phyloP scores from a whole-genome alignment of 2,113 vertebrate species.

The Dendrocopos noguchii region DNA sequence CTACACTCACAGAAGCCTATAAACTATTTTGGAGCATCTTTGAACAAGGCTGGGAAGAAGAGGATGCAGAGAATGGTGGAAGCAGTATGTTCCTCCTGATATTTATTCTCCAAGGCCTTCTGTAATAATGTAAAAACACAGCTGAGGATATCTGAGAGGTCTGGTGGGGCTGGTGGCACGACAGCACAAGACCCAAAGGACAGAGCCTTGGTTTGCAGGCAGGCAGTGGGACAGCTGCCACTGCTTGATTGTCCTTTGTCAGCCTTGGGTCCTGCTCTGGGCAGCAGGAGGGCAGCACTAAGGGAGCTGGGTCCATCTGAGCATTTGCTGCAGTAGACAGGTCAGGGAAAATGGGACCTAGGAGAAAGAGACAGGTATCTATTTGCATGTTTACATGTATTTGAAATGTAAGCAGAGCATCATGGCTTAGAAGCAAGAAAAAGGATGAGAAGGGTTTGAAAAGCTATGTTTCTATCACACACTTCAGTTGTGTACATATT shows the following conservation, averaged over 20 bases:
- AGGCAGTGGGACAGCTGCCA: neutral
- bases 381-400: neutral
- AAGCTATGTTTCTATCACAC: neutral
- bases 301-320: accelerated
- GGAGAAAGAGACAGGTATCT: neutral
- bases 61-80: neutral
- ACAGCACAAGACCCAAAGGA: neutral
- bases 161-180: neutral
- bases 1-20: neutral
- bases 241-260: neutral
- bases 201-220: neutral
- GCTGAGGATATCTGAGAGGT: neutral
- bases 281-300: neutral
- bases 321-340: neutral
- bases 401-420: neutral
- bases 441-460: neutral
- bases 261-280: accelerated
- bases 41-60: neutral
- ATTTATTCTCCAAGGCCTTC: neutral
- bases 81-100: neutral
- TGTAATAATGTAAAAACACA: neutral
- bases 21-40: neutral
- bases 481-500: neutral
- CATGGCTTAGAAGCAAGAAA: neutral
- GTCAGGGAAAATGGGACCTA: neutral